Evolutionary conservation across 2,888 invertebrate species (phyloP).

Genomic region (Xestia sexstrigata): DNA sequence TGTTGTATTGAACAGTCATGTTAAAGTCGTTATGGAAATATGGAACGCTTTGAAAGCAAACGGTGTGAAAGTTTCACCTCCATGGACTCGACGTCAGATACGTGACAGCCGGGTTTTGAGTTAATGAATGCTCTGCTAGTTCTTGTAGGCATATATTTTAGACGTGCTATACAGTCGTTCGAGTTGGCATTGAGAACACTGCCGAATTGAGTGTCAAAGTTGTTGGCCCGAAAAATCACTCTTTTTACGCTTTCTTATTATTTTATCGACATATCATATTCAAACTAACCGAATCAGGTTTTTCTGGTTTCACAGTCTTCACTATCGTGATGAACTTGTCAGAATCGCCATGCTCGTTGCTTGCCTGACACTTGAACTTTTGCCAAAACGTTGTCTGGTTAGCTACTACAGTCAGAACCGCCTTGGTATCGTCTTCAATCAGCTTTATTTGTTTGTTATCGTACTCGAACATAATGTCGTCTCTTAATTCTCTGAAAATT

Average conservation of each 20-base stretch:
- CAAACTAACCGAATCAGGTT: slow-evolving; percentile 75
- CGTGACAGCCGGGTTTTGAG: neutral
- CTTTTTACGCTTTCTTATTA: neutral
- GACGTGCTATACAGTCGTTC: neutral
- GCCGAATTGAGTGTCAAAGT: neutral
- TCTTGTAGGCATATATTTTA: neutral
- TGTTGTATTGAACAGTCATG: neutral
- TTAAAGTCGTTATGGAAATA: neutral
- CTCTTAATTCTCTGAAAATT: slow-evolving; percentile 77
- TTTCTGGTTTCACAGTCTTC: slow-evolving; percentile 74
- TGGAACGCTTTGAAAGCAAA: neutral
- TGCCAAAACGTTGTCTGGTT: slow-evolving; percentile 74
- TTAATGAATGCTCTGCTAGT: neutral
- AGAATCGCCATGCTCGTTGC: slow-evolving; percentile 75
- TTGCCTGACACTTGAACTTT: slow-evolving; percentile 78
- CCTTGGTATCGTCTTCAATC: slow-evolving; percentile 70
- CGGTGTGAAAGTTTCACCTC: too few relatives aligned
- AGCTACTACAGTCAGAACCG: slow-evolving; percentile 73
- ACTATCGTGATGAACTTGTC: slow-evolving; percentile 74
- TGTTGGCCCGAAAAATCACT: too few relatives aligned
- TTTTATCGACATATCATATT: neutral
- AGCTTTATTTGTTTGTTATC: slow-evolving; percentile 74
- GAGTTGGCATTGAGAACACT: neutral
- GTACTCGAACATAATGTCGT: slow-evolving; percentile 73
- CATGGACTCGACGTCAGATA: neutral